These are phyloP conservation scores for Etheostoma perlongum DNA, from an alignment of 2,797 vertebrate species.

Conservation along the genomic window DNA sequence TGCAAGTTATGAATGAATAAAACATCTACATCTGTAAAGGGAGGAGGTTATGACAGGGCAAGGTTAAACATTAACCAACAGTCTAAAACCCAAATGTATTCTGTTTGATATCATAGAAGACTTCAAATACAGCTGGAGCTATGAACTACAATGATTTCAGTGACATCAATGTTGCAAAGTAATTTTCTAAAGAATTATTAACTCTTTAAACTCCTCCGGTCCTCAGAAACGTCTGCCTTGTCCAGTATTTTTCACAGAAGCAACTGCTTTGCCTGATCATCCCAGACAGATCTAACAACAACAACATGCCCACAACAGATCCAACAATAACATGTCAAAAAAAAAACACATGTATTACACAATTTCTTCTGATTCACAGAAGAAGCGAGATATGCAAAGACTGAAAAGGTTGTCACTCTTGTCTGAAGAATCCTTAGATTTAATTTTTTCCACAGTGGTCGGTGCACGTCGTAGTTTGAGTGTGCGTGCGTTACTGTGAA, in stretches of 20 bases:
- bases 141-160: too few species aligned
- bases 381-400: not conserved
- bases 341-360: not conserved
- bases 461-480: not conserved
- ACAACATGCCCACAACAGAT: not conserved
- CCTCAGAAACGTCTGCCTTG: not conserved
- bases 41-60: not conserved
- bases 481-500: constrained; percentile 5
- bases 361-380: not conserved
- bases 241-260: not conserved
- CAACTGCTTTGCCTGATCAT: not conserved
- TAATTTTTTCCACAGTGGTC: not conserved
- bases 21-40: not conserved
- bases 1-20: not conserved
- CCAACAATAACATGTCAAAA: not conserved
- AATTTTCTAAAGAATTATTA: not conserved
- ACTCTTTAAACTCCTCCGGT: too few species aligned
- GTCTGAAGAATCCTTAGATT: not conserved
- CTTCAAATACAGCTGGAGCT: not conserved
- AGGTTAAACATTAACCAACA: not conserved
- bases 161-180: not conserved
- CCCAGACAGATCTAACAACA: not conserved
- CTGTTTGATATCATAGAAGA: not conserved
- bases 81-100: not conserved
- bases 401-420: not conserved